Conservation (phyloP, 2,113 vertebrate genomes). For the Camarhynchus parvulus region DNA sequence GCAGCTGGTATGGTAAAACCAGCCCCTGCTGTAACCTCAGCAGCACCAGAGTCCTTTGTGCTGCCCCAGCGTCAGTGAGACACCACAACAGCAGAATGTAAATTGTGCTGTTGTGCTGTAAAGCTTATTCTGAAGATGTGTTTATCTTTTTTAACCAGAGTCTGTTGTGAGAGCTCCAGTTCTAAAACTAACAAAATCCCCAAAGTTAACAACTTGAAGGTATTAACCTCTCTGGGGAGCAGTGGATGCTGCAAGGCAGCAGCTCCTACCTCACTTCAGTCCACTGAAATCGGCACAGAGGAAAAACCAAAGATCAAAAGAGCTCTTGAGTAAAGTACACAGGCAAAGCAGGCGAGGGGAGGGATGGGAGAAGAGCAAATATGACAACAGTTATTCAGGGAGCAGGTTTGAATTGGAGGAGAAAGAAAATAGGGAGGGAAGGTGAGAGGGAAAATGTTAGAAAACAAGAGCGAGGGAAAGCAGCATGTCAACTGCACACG, state of each 20-base stretch:
- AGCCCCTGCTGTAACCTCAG: background rate
- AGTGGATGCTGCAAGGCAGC: background rate
- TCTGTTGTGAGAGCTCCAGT: background rate
- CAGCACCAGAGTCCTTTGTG: background rate
- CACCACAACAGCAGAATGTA: background rate
- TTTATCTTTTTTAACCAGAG: background rate
- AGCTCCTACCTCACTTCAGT: background rate
- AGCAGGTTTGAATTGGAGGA: background rate
- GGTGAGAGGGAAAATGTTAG: background rate
- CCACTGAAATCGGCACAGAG: background rate
- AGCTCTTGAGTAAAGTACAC: slow-evolving; percentile 31
- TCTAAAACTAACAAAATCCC: slow-evolving; percentile 14
- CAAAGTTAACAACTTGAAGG: slow-evolving; percentile 11
- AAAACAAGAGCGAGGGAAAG: background rate
- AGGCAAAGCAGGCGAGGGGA: background rate
- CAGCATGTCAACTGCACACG: background rate
- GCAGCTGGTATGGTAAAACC: background rate
- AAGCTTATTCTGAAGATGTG: background rate
- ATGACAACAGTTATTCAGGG: slow-evolving; percentile 20
- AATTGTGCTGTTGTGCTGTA: background rate
- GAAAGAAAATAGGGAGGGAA: background rate
- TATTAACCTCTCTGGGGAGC: slow-evolving; percentile 24
- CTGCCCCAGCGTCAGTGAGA: background rate
- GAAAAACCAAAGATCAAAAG: slow-evolving; percentile 46
- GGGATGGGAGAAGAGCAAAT: slow-evolving; percentile 18